phyloP scores from a whole-genome alignment of 2,797 vertebrate genomes.

The Allobates femoralis region DNA sequence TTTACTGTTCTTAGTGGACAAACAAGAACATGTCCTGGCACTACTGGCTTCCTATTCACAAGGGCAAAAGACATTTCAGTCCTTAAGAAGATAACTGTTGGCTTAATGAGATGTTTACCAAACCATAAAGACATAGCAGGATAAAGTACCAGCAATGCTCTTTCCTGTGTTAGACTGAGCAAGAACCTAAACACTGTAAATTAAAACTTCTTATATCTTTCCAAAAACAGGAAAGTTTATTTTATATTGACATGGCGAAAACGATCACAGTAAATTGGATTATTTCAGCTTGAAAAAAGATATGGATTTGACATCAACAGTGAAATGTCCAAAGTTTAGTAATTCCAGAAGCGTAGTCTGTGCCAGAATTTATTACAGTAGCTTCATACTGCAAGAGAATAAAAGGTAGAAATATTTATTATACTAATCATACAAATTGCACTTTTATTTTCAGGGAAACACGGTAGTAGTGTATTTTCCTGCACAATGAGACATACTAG shows the following conservation, averaged over 20 bases:
- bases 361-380: neutral
- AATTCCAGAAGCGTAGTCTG: neutral
- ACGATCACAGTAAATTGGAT: neutral
- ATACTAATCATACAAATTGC: neutral
- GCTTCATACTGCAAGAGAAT: neutral
- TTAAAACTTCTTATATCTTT: neutral
- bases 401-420: neutral
- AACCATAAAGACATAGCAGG: slow-evolving; percentile 71
- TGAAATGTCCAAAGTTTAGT: neutral
- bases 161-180: neutral
- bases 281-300: neutral
- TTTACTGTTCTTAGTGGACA: slow-evolving; percentile 86
- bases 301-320: neutral
- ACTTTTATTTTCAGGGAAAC: neutral
- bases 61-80: slow-evolving; percentile 80
- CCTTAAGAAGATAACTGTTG: slow-evolving; percentile 76
- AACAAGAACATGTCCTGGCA: slow-evolving; percentile 86
- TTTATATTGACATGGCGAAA: neutral
- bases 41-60: slow-evolving; percentile 83
- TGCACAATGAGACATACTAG: too few relatives aligned
- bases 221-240: neutral
- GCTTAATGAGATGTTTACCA: slow-evolving; percentile 80
- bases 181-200: neutral
- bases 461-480: too few relatives aligned
- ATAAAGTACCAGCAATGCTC: neutral